Evolutionary conservation across 1,140 invertebrate species (phyloP).

Genomic region (Drosophila auraria): DNA sequence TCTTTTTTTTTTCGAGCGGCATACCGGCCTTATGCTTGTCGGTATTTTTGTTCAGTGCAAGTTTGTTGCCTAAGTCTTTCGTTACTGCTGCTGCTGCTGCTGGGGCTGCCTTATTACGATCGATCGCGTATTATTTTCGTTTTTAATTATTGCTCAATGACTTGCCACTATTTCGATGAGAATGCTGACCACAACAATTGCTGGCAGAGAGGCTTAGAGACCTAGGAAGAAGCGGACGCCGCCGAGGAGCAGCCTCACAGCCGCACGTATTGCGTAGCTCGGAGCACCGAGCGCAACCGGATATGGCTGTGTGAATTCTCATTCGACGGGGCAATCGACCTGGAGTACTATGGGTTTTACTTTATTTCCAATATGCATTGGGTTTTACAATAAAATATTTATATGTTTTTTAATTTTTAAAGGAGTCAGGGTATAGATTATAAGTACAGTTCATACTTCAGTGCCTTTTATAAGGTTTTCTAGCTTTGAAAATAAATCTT

Average conservation of each 20-base stretch:
- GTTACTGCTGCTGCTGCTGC: conserved; percentile 21
- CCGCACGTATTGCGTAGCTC: conserved; percentile 39
- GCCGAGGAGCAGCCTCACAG: conserved; percentile 14
- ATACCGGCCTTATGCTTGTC: conserved; percentile 32
- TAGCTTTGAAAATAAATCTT: no score
- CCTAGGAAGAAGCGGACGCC: background rate
- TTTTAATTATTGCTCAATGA: conserved; percentile 83
- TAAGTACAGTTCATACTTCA: no score
- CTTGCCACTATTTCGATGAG: conserved; percentile 74
- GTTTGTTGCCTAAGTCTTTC: conserved; percentile 84
- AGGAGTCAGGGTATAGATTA: no score
- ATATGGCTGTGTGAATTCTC: conserved; percentile 24
- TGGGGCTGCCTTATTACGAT: conserved; percentile 74
- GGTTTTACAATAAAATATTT: no score
- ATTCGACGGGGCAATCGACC: background rate
- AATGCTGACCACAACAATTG: conserved; percentile 42
- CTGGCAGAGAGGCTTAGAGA: conserved; percentile 9
- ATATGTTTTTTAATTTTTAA: no score
- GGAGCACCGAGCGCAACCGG: conserved; percentile 53
- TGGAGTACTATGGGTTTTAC: background rate
- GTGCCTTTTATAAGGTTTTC: no score
- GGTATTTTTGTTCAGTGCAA: conserved; percentile 53
- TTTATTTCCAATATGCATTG: background rate
- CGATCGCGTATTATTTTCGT: conserved; percentile 77
- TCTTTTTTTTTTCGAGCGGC: conserved; percentile 24